phyloP scores from a whole-genome alignment of 2,888 invertebrate genomes.

The Ptychoptera albimana region DNA sequence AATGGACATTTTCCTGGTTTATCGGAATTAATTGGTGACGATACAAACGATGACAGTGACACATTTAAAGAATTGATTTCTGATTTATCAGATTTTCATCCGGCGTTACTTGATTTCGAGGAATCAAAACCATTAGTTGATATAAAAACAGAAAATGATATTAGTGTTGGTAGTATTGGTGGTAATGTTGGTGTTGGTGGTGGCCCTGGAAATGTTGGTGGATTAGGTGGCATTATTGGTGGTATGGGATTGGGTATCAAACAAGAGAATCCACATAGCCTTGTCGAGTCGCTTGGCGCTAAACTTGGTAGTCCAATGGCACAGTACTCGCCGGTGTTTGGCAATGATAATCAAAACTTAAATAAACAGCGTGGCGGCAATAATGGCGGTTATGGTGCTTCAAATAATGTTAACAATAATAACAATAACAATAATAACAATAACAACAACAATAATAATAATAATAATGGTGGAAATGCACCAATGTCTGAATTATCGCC shows the following conservation, averaged over 20 bases:
- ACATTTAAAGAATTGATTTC: constrained; percentile 76
- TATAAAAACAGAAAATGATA: constrained; percentile 30
- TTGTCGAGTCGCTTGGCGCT: no score
- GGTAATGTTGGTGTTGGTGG: constrained; percentile 9
- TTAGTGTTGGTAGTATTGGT: constrained; percentile 22
- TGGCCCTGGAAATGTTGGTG: constrained; percentile 19
- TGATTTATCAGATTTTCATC: constrained; percentile 67
- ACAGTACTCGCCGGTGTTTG: constrained; percentile 24
- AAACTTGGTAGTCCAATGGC: constrained; percentile 18
- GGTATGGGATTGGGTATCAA: no score
- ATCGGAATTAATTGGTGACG: constrained; percentile 69
- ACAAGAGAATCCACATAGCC: no score
- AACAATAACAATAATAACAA: constrained; percentile 18
- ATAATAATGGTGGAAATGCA: constrained; percentile 29
- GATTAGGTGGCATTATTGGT: no score
- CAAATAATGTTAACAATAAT: constrained; percentile 19
- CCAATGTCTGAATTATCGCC: constrained; percentile 61
- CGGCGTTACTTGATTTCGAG: constrained; percentile 75
- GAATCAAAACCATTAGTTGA: constrained; percentile 27
- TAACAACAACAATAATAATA: constrained; percentile 14
- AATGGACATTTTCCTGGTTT: constrained; percentile 62
- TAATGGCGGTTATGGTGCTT: constrained; percentile 31
- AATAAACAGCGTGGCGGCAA: constrained; percentile 8
- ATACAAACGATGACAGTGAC: constrained; percentile 63
- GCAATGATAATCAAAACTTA: constrained; percentile 11